Base-by-base conservation (phyloP, 1,140 invertebrate species). In the Agrilus planipennis region DNA sequence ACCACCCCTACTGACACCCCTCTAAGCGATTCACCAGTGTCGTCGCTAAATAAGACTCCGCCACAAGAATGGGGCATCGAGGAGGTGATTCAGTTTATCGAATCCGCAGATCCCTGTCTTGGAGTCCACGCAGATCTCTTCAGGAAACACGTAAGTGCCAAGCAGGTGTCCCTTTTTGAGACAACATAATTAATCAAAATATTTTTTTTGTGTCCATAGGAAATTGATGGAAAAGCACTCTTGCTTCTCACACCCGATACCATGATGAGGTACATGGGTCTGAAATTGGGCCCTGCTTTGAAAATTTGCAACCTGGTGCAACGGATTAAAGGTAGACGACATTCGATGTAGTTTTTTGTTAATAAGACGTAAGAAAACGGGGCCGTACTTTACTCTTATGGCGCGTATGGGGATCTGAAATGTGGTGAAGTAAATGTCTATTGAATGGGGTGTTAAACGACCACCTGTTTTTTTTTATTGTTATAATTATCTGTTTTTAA, bases 241-340 rank as follows among this genome's bases (percentile, higher is more conserved):
- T 64, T 96, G 27, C 70, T 98, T 39, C 69, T 98, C 20, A 96
- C 89, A 61, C 92, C 89, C 16, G 92, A 96, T 52, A 95, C 95
- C 88, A 92, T 94, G 88, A 95, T 98, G 89, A 94, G 93, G 55
- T 96, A 96, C 60, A 94, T 97, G 90, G 89, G 88, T 22, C 67
- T 98, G n/a, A 96, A 96, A 64, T 69, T 98, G n/a, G 93, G 93
- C 9, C 92, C 92, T 43, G 90, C 93, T 34, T 71, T 97, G 46
- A 97, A 98, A 68, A 90, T 98, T 54, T 93, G 88, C 64, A 90
- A 93, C 71, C 71, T 94, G 58, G 89, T 93, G 19, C 85, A 81
- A 35, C 83, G 84, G 64, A 73, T 89, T 42, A 85, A 84, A 65
- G 76, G 74, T 57, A 70, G 76, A 49, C 65, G 77, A 43, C 74